Percentiles rank a stretch among this genome's conserved stretches.
phyloP scores from a whole-genome alignment of 1,140 invertebrate species.

The Cylas formicarius region DNA sequence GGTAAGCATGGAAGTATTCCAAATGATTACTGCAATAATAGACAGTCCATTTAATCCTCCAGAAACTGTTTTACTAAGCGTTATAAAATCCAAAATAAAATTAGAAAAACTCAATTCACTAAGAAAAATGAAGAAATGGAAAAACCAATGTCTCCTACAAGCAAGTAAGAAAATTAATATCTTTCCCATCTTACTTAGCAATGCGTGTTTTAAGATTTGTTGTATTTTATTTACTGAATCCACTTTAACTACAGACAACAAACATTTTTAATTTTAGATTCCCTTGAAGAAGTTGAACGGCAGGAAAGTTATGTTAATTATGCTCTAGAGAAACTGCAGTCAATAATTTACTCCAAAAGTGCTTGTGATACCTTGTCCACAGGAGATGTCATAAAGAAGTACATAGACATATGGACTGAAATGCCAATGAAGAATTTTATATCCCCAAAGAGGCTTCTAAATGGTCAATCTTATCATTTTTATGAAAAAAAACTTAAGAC shows the following conservation, averaged over 20 bases:
- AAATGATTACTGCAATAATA: constrained; percentile 15
- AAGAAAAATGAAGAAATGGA: too few relatives aligned
- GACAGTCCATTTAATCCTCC: constrained; percentile 21
- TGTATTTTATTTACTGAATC: constrained; percentile 9
- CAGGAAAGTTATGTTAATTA: constrained; percentile 21
- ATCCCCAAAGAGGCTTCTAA: constrained; percentile 13
- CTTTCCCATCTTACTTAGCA: too few relatives aligned
- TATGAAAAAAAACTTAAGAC: constrained; percentile 24
- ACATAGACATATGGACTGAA: constrained; percentile 21
- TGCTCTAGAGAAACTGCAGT: constrained; percentile 18
- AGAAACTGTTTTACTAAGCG: constrained; percentile 17
- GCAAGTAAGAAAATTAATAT: not conserved
- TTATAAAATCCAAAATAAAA: constrained; percentile 16
- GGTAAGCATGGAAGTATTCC: constrained; percentile 9
- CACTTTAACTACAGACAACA: constrained; percentile 6
- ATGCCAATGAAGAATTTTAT: constrained; percentile 28
- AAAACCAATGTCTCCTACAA: too few relatives aligned
- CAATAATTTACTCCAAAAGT: constrained; percentile 15
- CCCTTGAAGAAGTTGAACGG: constrained; percentile 14
- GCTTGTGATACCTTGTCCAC: constrained; percentile 9
- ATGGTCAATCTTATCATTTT: constrained; percentile 21
- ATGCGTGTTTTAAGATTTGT: too few relatives aligned
- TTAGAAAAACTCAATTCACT: too few relatives aligned
- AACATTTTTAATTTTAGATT: constrained; percentile 20
- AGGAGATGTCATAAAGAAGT: constrained; percentile 7